Evolutionary conservation across 2,797 vertebrate genomes (phyloP), one percentile per base, ranked within the genome.

Genomic region (Melanotaenia maccullochi): DNA sequence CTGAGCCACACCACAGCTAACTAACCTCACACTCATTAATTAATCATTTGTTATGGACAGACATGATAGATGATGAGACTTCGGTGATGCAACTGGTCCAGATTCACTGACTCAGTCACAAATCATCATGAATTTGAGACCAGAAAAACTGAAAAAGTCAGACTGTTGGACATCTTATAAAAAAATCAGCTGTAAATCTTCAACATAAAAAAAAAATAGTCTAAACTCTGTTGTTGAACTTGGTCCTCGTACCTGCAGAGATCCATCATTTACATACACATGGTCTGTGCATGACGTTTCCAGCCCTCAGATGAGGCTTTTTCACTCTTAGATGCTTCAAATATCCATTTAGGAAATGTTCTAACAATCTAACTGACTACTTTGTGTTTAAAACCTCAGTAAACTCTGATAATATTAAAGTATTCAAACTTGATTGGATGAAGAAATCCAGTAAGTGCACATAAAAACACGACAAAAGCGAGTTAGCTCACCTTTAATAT

Each of bases 61-160:
- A 76, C 60, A 35, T 58, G 44, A 63, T 22, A 47, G 42, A 54
- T 22, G 40, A 60, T 20, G 64, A 47, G 6, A 35, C 35, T 11
- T 2, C 7, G n/a, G 35, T 9, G 58, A 60, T 20, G 47, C 9
- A 61, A 44, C n/a, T 5, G 57, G 55, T 68, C 33, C 14, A 59
- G 68, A 65, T 60, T 63, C 28, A 33, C 33, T 42, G 58, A 75
- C 51, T 78, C 63, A 52, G 78, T 22, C 16, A 8, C 28, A 74
- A 59, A 62, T 68, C 51, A 52, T 25, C n/a, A 55, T 5, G 2
- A 64, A 64, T 44, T 42, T 30, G 59, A 67, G 28, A 4, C 55
- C 24, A 65, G 38, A 47, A 66, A 49, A 54, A 57, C 52, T 1
- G 20, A 54, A 36, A 54, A 60, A 47, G 18, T 40, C 61, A 62